Evolutionary conservation across 1,140 invertebrate genomes (phyloP), one percentile per base, ranked within the genome.

Genomic region (Danaus plexippus): DNA sequence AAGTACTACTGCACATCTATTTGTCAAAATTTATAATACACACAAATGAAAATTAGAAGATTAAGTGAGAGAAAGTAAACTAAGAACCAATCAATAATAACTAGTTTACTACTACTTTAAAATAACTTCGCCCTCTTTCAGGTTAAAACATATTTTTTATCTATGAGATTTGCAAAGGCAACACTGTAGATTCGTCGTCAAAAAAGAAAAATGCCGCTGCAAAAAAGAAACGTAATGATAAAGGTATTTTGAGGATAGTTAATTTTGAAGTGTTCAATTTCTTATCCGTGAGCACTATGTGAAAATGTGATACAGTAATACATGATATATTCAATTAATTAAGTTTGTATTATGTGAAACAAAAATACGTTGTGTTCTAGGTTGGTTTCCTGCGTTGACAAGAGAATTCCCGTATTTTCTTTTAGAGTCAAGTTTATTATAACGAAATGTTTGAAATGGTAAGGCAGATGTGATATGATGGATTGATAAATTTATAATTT

Each of bases 191-290:
- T 60, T 67, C 63, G 46, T 80, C 71, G 77, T 83, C 77, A 84
- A 83, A 87, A 84, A 87, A 85, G 80, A 82, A 88, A 88, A 88
- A 88, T 88, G 87, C 87, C 84, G 84, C 84, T 87, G 84, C 84
- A 80, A 82, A 87, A 77, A 79, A 80, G 82, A 80, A 88, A 80
- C 79, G 78, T 88, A 84, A 83, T 88, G 83, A 77, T 87, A 82
- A 87, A 88, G 85, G 87, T 88, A 84, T 84, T 86, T 82, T 85
- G 67, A 69, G 77, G 77, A 71, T 73, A 74, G 71, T 66, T 74
- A 66, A 65, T 73, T 53, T 59, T 32, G 45, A 48, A 47, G 51
- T 56, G 7, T 32, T 32, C 2, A 32, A 32, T 32, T 32, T 32
- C 22, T 32, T 32, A 7, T 32, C 22, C 22, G 22, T 32, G 22